Percentiles rank a stretch among this genome's conserved stretches.
These are phyloP conservation scores for Sebastes taczanowskii DNA, from an alignment of 2,797 vertebrate genomes.

Conservation along the genomic window DNA sequence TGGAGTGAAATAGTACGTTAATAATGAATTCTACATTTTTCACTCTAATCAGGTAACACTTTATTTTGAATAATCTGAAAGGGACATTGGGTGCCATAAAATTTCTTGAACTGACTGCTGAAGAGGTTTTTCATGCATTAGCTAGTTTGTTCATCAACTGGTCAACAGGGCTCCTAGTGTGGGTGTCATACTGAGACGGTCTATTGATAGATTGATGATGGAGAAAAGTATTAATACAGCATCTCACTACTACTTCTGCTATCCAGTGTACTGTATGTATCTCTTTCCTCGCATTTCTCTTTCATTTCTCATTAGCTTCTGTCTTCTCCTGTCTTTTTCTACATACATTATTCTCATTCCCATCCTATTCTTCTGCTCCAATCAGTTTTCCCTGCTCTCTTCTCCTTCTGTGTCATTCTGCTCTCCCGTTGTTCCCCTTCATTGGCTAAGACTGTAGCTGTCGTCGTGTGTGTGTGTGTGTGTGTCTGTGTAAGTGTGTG, in stretches of 20 bases:
- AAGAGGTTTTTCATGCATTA: slow-evolving; percentile 8
- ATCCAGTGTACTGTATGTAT: neutral
- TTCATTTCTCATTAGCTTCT: neutral
- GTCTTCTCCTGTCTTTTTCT: neutral
- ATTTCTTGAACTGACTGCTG: slow-evolving; percentile 15
- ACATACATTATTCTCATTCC: neutral
- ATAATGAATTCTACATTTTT: slow-evolving; percentile 6
- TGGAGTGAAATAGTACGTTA: slow-evolving; percentile 18
- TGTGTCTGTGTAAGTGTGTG: slow-evolving; percentile 27
- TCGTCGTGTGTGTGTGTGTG: slow-evolving; percentile 17
- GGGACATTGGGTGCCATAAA: neutral
- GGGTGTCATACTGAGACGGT: neutral
- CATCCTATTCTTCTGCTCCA: slow-evolving; percentile 1
- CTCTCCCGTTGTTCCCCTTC: slow-evolving; percentile 20
- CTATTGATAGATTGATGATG: slow-evolving; percentile 7
- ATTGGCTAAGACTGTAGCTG: slow-evolving; percentile 15
- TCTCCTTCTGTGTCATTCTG: slow-evolving; percentile 8
- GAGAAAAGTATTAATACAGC: neutral
- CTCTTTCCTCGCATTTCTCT: neutral
- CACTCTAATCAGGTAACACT: neutral
- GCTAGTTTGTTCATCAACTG: neutral
- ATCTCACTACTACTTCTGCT: neutral
- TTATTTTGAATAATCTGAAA: slow-evolving; percentile 1
- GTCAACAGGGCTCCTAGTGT: neutral
- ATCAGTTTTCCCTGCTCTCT: neutral